Evolutionary conservation across 2,888 invertebrate genomes (phyloP).

Genomic region (Dilophus febrilis): DNA sequence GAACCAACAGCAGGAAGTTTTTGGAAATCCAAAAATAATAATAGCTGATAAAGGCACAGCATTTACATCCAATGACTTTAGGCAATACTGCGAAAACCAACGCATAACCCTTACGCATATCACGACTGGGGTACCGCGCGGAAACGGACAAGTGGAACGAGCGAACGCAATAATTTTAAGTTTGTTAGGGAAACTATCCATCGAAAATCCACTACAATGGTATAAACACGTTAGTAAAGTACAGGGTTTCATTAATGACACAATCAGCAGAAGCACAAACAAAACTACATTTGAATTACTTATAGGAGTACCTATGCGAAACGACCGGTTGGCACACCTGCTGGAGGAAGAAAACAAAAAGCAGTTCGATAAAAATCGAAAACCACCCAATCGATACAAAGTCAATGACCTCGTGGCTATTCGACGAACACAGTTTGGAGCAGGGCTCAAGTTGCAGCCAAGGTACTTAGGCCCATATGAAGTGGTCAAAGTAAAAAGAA

Average conservation of each 20-base stretch:
- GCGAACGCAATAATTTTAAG: constrained; percentile 19
- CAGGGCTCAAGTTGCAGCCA: background rate
- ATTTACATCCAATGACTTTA: constrained; percentile 21
- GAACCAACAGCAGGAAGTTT: constrained; percentile 14
- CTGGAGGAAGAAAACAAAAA: background rate
- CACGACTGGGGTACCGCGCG: constrained; percentile 17
- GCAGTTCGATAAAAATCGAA: background rate
- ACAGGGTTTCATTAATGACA: constrained; percentile 12
- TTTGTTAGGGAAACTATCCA: constrained; percentile 19
- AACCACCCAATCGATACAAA: background rate
- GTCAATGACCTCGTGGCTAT: background rate
- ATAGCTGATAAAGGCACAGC: constrained; percentile 21
- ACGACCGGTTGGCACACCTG: background rate
- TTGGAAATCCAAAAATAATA: constrained; percentile 21
- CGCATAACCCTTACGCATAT: constrained; percentile 17
- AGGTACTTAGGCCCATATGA: background rate
- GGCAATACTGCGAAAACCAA: constrained; percentile 19
- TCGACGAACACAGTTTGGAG: background rate
- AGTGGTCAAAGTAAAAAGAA: background rate
- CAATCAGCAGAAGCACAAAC: constrained; percentile 1
- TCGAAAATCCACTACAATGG: constrained; percentile 18
- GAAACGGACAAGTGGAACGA: constrained; percentile 22
- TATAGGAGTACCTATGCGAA: constrained; percentile 4
- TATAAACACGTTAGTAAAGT: constrained; percentile 13
- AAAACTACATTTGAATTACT: constrained; percentile 7